Conservation (phyloP, 2,113 vertebrate species). For the Cariama cristata region DNA sequence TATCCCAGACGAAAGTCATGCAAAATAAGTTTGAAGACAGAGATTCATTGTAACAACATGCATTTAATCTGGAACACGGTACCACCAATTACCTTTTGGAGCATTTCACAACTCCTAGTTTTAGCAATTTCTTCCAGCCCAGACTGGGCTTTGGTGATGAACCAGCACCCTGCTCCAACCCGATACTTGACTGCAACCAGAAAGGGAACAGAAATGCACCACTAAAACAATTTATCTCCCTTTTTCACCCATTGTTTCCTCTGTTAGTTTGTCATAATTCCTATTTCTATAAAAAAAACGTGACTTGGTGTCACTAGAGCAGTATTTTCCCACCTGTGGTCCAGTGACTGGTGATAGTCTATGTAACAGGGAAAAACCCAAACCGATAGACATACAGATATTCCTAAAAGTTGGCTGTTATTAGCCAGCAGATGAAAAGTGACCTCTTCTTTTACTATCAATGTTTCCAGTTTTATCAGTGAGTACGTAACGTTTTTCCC, state of each 20-base stretch:
- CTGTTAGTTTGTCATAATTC: neutral
- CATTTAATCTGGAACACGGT: neutral
- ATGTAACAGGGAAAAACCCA: rapidly evolving
- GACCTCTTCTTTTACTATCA: neutral
- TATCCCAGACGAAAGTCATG: neutral
- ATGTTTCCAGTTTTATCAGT: neutral
- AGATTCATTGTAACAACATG: neutral
- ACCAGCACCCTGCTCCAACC: neutral
- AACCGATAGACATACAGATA: neutral
- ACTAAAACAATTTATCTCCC: neutral
- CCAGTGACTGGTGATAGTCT: neutral
- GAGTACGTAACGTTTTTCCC: neutral
- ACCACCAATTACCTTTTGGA: neutral
- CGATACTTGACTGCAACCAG: neutral
- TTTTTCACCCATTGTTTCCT: neutral
- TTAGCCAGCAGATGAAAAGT: neutral
- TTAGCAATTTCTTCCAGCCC: neutral
- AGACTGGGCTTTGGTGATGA: neutral
- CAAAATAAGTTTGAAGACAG: neutral
- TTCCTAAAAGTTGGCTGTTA: neutral
- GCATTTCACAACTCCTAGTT: neutral
- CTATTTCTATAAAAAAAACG: neutral
- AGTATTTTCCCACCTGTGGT: neutral
- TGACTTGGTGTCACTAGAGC: neutral
- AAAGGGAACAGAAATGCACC: neutral